Percentiles rank a stretch among this genome's conserved stretches.
Conservation (phyloP, 2,888 invertebrate species). For the Siphonodentalium dalli region DNA sequence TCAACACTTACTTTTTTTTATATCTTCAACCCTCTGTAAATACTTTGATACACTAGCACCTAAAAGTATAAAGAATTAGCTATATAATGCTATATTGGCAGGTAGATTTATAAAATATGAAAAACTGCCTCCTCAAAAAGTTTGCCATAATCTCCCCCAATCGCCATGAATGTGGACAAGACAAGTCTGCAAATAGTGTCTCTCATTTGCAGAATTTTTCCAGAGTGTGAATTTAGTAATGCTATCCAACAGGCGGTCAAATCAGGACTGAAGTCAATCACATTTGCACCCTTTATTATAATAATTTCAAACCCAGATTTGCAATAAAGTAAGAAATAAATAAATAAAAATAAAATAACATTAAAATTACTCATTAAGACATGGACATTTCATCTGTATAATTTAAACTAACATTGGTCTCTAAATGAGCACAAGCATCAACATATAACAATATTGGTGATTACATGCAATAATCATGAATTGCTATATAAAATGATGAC, state of each 20-base stretch:
- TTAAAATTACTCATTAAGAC: too few species aligned
- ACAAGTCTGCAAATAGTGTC: not conserved
- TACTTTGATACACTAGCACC: constrained; percentile 63
- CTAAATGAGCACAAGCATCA: too few species aligned
- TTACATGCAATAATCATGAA: too few species aligned
- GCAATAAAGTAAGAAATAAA: too few species aligned
- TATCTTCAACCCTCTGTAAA: constrained; percentile 61
- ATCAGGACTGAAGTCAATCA: not conserved
- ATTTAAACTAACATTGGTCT: too few species aligned
- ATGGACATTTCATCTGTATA: too few species aligned
- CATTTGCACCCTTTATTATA: not conserved
- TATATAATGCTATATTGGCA: not conserved
- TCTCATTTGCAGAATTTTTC: constrained; percentile 2
- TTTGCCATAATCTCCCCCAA: not conserved
- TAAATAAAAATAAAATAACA: too few species aligned
- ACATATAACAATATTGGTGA: too few species aligned
- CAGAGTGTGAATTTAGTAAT: too few species aligned
- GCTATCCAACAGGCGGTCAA: too few species aligned
- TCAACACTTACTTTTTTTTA: constrained; percentile 55
- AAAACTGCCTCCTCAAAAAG: not conserved
- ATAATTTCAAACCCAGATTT: too few species aligned
- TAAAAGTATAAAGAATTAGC: constrained; percentile 29
- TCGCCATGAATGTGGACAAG: not conserved
- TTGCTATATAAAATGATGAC: too few species aligned
- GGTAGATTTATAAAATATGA: not conserved